Evolutionary conservation across 2,113 vertebrate species (phyloP).

Genomic region (Daphoenositta chrysoptera): DNA sequence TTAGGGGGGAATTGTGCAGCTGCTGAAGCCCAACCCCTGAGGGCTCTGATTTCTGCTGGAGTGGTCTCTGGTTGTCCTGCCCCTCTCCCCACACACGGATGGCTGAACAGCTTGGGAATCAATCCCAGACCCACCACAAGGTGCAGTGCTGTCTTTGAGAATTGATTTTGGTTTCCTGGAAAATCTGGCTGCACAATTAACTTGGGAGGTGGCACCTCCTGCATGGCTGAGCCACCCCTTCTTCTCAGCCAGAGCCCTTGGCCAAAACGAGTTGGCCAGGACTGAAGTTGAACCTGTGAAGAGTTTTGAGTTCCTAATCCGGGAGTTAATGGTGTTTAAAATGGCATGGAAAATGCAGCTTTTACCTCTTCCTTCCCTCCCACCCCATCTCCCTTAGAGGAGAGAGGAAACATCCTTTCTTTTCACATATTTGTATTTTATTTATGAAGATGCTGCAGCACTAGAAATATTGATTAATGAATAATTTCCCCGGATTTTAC

Average conservation of each 20-base stretch:
- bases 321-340: neutral
- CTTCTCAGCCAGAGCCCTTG: neutral
- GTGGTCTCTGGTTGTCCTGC: neutral
- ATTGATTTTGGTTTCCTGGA: neutral
- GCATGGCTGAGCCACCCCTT: neutral
- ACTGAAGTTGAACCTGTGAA: neutral
- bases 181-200: neutral
- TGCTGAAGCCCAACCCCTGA: neutral
- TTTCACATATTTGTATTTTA: neutral
- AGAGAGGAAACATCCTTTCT: neutral
- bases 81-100: neutral
- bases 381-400: neutral
- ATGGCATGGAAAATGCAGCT: neutral
- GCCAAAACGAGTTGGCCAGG: neutral
- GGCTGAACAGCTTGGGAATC: neutral
- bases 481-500: neutral
- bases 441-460: neutral
- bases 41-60: neutral
- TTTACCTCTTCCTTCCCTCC: neutral
- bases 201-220: neutral
- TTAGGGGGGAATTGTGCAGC: neutral
- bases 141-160: neutral
- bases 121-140: neutral
- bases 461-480: neutral
- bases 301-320: neutral